Base-by-base conservation (phyloP, 2,797 vertebrate species). In the Muraenolepis orangiensis region DNA sequence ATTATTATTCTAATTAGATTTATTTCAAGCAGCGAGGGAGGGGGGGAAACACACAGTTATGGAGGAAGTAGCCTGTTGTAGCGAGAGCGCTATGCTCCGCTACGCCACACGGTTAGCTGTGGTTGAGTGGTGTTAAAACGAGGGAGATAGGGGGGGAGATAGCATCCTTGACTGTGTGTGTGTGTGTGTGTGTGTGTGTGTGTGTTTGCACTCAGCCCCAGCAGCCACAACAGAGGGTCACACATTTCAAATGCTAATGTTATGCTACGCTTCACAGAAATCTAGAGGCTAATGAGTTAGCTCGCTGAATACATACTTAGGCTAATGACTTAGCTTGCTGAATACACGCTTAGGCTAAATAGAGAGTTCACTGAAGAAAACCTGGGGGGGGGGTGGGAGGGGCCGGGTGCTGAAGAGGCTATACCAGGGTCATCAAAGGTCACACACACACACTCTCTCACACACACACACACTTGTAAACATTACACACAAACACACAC, bases 201-300 rank as follows among this genome's bases (percentile, higher is more conserved):
- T 83, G 66, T 80, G 78, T 69, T 69, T 23, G 5, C n/a, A 70
- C 31, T 20, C 32, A 68, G 64, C 72, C 72, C 42, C 64, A 74
- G 80, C 76, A 78, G 71, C 78, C 72, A 76, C 72, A 78, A 83
- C 78, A 85, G 86, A 76, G 84, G 80, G 81, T 84, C 80, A 87
- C 72, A 40, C 84, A 91, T 91, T 85, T 91, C n/a, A 89, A 90
- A 92, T 93, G 90, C 84, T 87, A 90, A 93, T 92, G 82, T 82
- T 76, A 86, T 76, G 69, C 82, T 77, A 81, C 75, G 84, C 73
- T 80, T 89, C 77, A 84, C 81, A 86, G 75, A 83, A 86, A 83
- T 70, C 73, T 28, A 14, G 67, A 26, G 71, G 82, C 87, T 92
- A 93, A 92, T 84, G 85, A 88, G 85, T 72, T 69, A 71, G 74